phyloP scores from a whole-genome alignment of 2,797 vertebrate species.

The Antennarius maculatus region DNA sequence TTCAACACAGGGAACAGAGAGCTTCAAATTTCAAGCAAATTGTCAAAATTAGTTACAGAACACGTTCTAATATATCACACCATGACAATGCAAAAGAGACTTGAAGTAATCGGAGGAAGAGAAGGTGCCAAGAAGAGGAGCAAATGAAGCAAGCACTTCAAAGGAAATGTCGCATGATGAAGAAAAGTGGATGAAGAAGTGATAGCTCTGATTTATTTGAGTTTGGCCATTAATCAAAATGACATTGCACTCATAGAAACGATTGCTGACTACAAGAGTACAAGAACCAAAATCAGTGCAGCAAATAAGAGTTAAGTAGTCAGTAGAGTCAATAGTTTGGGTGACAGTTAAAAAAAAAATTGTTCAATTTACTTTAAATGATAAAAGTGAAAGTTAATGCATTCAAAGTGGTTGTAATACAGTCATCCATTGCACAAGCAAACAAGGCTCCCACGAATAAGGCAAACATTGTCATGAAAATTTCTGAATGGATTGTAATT shows the following conservation, averaged over 20 bases:
- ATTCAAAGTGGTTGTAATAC: background rate
- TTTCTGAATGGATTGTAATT: too few relatives aligned
- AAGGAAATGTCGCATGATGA: background rate
- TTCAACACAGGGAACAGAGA: background rate
- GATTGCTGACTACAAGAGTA: background rate
- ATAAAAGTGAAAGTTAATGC: background rate
- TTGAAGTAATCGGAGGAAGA: background rate
- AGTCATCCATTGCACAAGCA: background rate
- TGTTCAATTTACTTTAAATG: background rate
- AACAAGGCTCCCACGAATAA: background rate
- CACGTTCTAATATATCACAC: conserved; percentile 17
- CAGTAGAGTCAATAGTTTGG: background rate
- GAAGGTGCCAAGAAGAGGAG: background rate
- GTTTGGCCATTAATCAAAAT: background rate
- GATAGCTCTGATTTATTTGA: background rate
- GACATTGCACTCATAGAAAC: background rate
- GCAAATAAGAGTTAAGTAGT: background rate
- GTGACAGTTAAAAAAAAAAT: background rate
- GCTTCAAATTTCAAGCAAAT: conserved; percentile 5
- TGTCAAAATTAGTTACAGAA: background rate
- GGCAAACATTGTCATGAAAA: background rate
- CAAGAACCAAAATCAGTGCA: too few relatives aligned
- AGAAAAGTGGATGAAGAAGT: background rate
- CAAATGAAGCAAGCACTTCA: background rate
- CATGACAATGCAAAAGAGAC: conserved; percentile 3